Evolutionary conservation across 2,888 invertebrate genomes (phyloP), one percentile per base, ranked within the genome.

Genomic region (Coronaproctus castanopsis): DNA sequence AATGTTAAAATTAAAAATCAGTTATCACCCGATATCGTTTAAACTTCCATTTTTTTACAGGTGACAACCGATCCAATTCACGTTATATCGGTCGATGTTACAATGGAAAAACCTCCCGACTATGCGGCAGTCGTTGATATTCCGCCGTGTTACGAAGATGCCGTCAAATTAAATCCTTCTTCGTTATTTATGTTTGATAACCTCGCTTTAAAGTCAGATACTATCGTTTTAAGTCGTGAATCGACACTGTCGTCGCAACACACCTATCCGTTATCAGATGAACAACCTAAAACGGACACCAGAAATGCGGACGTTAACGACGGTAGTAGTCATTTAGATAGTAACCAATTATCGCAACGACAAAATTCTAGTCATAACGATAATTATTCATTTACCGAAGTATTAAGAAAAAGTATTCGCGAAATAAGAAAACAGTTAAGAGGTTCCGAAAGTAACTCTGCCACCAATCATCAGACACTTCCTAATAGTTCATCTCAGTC

Each of bases 141-240:
- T n/a, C 82, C 82, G 62, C 83, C 83, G 1, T 80, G 80, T 20
- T 83, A 83, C 71, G 82, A 82, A 69, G 82, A 82, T 68, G 83
- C 83, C 54, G 81, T 83, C 67, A 82, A 81, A 70, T 72, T 83
- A 63, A 79, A 78, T 72, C 82, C 82, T 20, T 75, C 77, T 64
- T 73, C 78, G 52, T 71, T 80, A 62, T 70, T 77, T 59, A 18
- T 20, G 18, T 22, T 20, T 22, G 22, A 50, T 1, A 52, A 52
- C 21, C 73, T 73, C n/a, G 10, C 23, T n/a, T 48, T 54, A 21
- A 61, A 61, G 23, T n/a, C n/a, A n/a, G n/a, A n/a, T n/a, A n/a
- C n/a, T n/a, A n/a, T n/a, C n/a, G n/a, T n/a, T n/a, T n/a, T n/a
- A n/a, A n/a, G 10, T 55, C 57, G 19, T 18, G 58, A 5, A n/a